A percentile compares a stretch with the other conserved stretches of the same genome.
These are phyloP conservation scores for Salpingus planirostris DNA, from an alignment of 2,888 invertebrate genomes.

Conservation along the genomic window DNA sequence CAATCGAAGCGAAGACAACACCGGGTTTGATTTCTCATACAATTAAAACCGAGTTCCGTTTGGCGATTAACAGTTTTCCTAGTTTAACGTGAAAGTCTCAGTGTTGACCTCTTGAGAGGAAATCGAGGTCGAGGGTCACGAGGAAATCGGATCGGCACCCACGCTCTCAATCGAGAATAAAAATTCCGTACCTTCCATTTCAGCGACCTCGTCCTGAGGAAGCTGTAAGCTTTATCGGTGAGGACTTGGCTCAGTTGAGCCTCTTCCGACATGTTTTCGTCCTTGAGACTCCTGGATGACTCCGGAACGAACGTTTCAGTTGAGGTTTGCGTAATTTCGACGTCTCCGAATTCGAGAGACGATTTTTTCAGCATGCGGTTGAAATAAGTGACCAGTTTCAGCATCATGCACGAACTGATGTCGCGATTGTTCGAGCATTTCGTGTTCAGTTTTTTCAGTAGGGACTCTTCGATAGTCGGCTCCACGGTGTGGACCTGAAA, in stretches of 20 bases:
- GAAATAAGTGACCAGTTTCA: conserved; percentile 74
- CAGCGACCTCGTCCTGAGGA: conserved; percentile 65
- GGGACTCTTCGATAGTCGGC: conserved; percentile 54
- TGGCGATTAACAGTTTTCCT: conserved; percentile 1
- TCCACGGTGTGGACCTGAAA: conserved; percentile 41
- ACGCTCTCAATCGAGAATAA: too few relatives aligned
- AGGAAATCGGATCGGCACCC: not conserved
- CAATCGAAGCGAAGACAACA: too few relatives aligned
- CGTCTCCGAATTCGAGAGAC: conserved; percentile 65
- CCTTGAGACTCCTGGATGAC: conserved; percentile 34
- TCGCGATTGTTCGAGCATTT: conserved; percentile 73
- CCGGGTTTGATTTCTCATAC: too few relatives aligned
- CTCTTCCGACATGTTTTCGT: conserved; percentile 45
- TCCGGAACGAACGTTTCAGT: conserved; percentile 43
- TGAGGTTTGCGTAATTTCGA: conserved; percentile 62
- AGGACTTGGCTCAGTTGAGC: conserved; percentile 54
- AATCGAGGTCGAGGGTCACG: conserved; percentile 3
- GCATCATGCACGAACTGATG: conserved; percentile 72
- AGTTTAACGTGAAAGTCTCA: conserved; percentile 6
- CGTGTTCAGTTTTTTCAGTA: conserved; percentile 64
- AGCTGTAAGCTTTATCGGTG: conserved; percentile 66
- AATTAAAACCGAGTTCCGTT: too few relatives aligned
- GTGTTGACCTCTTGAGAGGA: not conserved
- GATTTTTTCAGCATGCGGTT: conserved; percentile 73
- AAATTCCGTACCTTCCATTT: conserved; percentile 57